phyloP scores from a whole-genome alignment of 2,888 invertebrate species.

The Aleiodes leptofemur region DNA sequence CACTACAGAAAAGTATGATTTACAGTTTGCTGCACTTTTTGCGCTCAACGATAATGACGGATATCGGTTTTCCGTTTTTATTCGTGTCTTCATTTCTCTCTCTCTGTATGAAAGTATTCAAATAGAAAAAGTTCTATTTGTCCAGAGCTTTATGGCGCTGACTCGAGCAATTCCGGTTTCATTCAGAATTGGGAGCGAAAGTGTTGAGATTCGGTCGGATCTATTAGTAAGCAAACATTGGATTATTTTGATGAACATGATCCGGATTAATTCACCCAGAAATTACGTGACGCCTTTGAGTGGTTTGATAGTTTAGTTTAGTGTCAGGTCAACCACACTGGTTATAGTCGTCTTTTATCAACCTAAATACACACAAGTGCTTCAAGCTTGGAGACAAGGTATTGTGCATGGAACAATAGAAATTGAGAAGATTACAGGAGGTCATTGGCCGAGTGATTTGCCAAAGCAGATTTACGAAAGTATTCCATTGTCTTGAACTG shows the following conservation, averaged over 20 bases:
- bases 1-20: background rate
- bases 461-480: background rate
- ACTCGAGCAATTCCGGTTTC: too few relatives aligned
- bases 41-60: conserved; percentile 6
- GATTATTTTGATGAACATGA: background rate
- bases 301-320: too few relatives aligned
- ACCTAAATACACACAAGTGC: conserved; percentile 23
- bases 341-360: background rate
- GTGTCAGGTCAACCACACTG: background rate
- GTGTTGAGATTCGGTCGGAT: too few relatives aligned
- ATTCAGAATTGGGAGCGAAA: too few relatives aligned
- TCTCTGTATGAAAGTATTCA: background rate
- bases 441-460: conserved; percentile 16
- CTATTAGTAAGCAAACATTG: background rate
- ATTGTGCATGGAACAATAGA: conserved; percentile 4
- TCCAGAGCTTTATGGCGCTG: too few relatives aligned
- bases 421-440: conserved; percentile 17
- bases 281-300: too few relatives aligned
- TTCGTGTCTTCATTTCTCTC: background rate
- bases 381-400: conserved; percentile 10
- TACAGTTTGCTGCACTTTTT: conserved; percentile 14
- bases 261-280: background rate
- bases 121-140: too few relatives aligned
- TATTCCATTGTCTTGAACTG: background rate
- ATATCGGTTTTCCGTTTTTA: conserved; percentile 23